Evolutionary conservation across 2,113 vertebrate species (phyloP).

Genomic region (Sapajus apella): DNA sequence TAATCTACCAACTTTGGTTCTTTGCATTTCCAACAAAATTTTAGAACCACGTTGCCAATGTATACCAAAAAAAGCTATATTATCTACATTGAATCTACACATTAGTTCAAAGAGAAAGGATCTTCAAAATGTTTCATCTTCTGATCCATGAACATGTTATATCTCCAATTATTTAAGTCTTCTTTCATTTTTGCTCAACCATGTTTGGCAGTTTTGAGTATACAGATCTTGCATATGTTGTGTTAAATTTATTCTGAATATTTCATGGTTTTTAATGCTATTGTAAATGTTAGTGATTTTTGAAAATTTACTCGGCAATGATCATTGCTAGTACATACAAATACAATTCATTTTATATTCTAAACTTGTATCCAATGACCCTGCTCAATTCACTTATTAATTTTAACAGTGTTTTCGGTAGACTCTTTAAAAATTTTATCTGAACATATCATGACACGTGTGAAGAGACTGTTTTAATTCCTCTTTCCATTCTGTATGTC

Average conservation of each 20-base stretch:
- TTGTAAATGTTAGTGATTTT: neutral
- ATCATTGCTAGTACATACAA: neutral
- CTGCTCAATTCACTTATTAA: neutral
- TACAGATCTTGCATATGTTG: neutral
- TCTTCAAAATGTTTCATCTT: neutral
- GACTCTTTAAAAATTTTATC: neutral
- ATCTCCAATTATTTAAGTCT: neutral
- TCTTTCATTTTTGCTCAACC: neutral
- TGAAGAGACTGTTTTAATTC: neutral
- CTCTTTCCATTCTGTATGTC: neutral
- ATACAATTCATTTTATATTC: neutral
- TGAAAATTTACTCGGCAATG: neutral
- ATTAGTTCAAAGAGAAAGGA: neutral
- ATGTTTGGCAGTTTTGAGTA: neutral
- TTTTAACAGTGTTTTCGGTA: neutral
- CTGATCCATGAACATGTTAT: neutral
- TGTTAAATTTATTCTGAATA: neutral
- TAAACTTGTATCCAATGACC: neutral
- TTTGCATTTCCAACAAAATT: neutral
- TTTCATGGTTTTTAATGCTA: neutral
- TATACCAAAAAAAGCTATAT: neutral
- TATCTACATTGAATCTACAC: neutral
- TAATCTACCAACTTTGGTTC: neutral
- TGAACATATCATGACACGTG: neutral
- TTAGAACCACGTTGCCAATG: neutral